Base-by-base conservation (phyloP, 2,888 invertebrate genomes). In the Hylaea fasciaria region DNA sequence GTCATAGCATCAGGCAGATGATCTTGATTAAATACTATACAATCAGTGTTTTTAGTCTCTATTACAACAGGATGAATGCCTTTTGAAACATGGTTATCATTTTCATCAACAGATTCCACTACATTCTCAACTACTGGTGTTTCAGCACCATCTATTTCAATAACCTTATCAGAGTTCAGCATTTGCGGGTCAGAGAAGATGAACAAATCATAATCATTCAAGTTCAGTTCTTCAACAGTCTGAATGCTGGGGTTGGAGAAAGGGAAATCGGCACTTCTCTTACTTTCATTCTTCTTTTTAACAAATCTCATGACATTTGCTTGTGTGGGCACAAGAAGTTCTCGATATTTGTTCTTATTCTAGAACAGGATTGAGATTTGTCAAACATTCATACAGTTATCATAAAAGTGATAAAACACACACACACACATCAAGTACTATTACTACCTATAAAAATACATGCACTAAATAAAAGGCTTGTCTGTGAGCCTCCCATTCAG, bases 261-360 rank as follows among this genome's bases (percentile, higher is more conserved):
- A 35, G 3, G 4, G 39, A 43, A 29, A 37, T 44, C 41, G 43
- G 37, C 47, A 11, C n/a, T 37, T 5, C 64, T 55, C 28, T 37
- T 44, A 13, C 11, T n/a, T 35, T 45, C 11, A 12, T 43, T 58
- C 51, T 65, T 71, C 62, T 66, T 64, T 66, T 75, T 76, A 7
- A 67, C 59, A 49, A 81, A 73, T 8, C 61, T 74, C 62, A 78
- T 67, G 22, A 75, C 73, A 39, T 70, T 75, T 22, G 83, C 81
- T 56, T 75, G 65, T 16, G 65, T 58, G 44, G 85, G 72, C 57
- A 86, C 17, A 37, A 77, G 52, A 50, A 87, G 68, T 50, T 87
- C 86, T 77, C 74, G 79, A 64, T 85, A 87, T 70, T 87, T 89
- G 74, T 83, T 78, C 66, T 76, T 71, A 66, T 80, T 80, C 87